phyloP scores from a whole-genome alignment of 1,140 invertebrate genomes.

The Papilio xuthus region DNA sequence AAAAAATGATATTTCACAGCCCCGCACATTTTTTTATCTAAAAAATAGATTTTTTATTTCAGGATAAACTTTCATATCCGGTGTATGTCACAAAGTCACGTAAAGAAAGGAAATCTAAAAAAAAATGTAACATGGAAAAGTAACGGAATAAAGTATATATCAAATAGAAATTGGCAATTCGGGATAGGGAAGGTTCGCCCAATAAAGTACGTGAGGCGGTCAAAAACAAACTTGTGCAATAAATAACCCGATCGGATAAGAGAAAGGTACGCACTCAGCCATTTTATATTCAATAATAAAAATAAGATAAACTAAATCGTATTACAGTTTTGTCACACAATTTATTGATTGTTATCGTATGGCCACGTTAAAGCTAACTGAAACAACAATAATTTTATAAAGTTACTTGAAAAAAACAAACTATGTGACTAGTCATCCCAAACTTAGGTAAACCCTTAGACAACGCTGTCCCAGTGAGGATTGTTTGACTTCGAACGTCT shows the following conservation, averaged over 20 bases:
- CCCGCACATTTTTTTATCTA: neutral
- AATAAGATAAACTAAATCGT: conserved; percentile 71
- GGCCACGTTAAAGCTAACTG: neutral
- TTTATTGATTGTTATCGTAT: conserved; percentile 47
- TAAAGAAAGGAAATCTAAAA: conserved; percentile 51
- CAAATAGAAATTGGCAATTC: conserved; percentile 77
- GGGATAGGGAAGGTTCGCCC: conserved; percentile 75
- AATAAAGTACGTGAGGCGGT: conserved; percentile 79
- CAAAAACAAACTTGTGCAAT: conserved; percentile 79
- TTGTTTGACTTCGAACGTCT: no score
- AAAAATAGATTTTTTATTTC: conserved; percentile 19
- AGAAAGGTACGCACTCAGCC: conserved; percentile 67
- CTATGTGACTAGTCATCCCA: no score
- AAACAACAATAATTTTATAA: neutral
- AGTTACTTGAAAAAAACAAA: no score
- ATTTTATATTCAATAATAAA: conserved; percentile 76
- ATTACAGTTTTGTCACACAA: conserved; percentile 61
- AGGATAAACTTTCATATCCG: neutral
- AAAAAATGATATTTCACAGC: neutral
- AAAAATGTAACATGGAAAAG: conserved; percentile 63
- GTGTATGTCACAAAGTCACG: conserved; percentile 27
- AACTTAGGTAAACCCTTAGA: no score
- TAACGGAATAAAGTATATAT: conserved; percentile 73
- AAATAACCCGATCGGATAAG: conserved; percentile 78
- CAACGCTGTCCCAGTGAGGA: no score